Conservation (phyloP, 2,888 invertebrate genomes). For the Eupithecia subfuscata region DNA sequence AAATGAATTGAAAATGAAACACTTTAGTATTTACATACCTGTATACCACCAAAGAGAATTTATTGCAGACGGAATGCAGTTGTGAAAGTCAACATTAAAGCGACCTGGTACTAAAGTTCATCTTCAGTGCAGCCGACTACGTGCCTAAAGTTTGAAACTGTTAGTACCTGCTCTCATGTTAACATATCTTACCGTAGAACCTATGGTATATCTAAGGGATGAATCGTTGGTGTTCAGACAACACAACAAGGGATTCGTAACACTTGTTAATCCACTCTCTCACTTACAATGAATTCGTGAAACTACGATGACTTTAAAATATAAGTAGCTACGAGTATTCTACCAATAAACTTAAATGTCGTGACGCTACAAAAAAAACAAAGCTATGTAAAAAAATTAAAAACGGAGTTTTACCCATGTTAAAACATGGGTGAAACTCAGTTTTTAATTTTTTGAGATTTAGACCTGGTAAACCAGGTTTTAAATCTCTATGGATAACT, state of each 20-base stretch:
- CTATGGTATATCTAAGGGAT: background rate
- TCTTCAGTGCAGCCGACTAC: background rate
- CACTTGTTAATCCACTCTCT: background rate
- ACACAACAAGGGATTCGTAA: too few species aligned
- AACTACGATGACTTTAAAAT: background rate
- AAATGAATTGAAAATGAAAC: too few species aligned
- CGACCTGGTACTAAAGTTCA: background rate
- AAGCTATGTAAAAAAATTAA: background rate
- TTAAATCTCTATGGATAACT: background rate
- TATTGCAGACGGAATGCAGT: background rate
- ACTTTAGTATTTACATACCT: background rate
- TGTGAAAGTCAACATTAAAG: background rate
- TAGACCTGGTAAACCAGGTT: background rate
- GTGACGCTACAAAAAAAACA: background rate
- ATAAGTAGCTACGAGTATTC: background rate
- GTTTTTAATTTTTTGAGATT: too few species aligned
- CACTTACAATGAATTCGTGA: background rate
- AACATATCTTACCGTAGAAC: too few species aligned
- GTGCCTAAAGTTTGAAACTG: background rate
- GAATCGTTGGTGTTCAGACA: background rate
- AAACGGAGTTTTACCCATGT: background rate
- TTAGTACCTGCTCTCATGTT: too few species aligned
- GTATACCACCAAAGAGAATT: background rate
- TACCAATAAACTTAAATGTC: background rate
- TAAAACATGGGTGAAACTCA: too few species aligned